Conservation (phyloP, 1,140 invertebrate genomes). For the Eupeodes corollae region DNA sequence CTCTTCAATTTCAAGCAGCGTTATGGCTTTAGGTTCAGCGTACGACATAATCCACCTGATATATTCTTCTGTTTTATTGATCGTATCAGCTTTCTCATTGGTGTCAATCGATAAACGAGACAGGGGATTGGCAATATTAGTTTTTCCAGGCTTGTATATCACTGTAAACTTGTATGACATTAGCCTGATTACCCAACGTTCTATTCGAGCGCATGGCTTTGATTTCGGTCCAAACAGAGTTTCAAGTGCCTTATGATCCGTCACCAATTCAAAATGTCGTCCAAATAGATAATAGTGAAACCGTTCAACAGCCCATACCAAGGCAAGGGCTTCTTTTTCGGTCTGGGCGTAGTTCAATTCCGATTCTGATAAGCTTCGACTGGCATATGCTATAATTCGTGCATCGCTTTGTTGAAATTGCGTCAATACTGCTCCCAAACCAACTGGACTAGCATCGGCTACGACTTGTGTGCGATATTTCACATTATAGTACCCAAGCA, state of each 20-base stretch:
- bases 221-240: conserved; percentile 10
- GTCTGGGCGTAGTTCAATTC: background rate
- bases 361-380: background rate
- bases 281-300: conserved; percentile 20
- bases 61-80: no score
- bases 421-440: conserved; percentile 12
- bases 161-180: conserved; percentile 15
- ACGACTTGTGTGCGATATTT: background rate
- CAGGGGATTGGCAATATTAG: background rate
- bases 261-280: conserved; percentile 24
- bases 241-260: conserved; percentile 25
- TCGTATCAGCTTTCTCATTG: background rate
- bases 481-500: background rate
- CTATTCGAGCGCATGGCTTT: conserved; percentile 15
- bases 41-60: no score
- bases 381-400: background rate
- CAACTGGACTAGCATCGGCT: conserved; percentile 19
- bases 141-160: conserved; percentile 12
- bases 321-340: background rate
- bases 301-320: conserved; percentile 17
- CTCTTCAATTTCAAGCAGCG: no score
- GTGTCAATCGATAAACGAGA: background rate
- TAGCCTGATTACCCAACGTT: conserved; percentile 17
- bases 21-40: no score
- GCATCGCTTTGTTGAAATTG: conserved; percentile 6